Conservation (phyloP, 2,113 vertebrate genomes). For the Anser brachyrhynchus region DNA sequence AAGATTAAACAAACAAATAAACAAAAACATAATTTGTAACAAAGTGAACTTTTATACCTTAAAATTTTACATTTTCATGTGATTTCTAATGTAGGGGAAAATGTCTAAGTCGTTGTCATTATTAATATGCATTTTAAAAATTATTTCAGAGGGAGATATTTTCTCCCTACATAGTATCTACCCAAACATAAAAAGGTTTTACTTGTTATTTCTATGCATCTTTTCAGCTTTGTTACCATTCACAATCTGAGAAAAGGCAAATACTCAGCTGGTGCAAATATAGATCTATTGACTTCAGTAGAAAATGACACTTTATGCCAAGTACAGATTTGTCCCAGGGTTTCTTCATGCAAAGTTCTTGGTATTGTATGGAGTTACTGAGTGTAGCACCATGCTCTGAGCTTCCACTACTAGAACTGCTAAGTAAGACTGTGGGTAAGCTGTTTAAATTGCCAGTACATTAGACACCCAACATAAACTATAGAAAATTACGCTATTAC, state of each 20-base stretch:
- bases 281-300: background rate
- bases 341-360: background rate
- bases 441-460: background rate
- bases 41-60: background rate
- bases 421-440: background rate
- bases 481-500: background rate
- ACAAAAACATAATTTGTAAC: background rate
- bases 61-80: background rate
- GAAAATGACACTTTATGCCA: background rate
- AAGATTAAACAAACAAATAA: background rate
- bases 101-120: background rate
- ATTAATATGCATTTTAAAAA: background rate
- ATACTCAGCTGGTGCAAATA: accelerated
- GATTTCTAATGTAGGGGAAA: background rate
- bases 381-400: background rate
- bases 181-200: background rate
- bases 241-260: background rate
- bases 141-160: background rate
- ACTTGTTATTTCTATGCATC: background rate
- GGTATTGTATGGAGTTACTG: background rate
- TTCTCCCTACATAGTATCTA: background rate
- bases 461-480: background rate
- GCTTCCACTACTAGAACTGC: background rate
- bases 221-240: background rate
- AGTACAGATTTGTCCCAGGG: background rate